Percentiles rank a stretch among this genome's conserved stretches.
Evolutionary conservation across 2,797 vertebrate species (phyloP).

Genomic region (Anisognathus igniventris): DNA sequence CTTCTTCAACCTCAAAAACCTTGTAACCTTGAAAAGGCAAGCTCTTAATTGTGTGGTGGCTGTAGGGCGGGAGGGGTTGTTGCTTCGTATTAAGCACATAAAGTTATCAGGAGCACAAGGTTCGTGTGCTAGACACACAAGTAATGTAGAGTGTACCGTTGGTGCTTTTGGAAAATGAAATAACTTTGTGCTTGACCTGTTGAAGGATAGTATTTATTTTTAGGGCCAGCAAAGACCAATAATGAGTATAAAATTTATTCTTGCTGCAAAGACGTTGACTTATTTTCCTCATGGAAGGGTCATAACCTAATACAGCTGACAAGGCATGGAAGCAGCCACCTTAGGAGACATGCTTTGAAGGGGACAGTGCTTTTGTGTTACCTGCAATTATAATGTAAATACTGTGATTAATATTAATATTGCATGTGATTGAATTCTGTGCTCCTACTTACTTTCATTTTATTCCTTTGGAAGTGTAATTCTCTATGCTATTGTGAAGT

Average conservation of each 20-base stretch:
- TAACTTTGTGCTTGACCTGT: not conserved
- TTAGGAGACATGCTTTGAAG: not conserved
- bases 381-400: not conserved
- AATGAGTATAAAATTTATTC: not conserved
- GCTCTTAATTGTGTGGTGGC: not conserved
- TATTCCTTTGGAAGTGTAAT: not conserved
- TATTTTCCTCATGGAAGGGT: not conserved
- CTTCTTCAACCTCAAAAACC: slow-evolving; percentile 17
- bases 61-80: not conserved
- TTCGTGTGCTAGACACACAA: not conserved
- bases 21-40: not conserved
- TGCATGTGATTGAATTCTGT: not conserved
- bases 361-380: not conserved
- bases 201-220: not conserved
- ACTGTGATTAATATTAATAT: not conserved
- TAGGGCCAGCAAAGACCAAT: not conserved
- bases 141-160: not conserved
- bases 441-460: not conserved
- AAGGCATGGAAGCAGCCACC: not conserved
- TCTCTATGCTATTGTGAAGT: not conserved
- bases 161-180: not conserved
- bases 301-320: not conserved
- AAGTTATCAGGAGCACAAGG: not conserved
- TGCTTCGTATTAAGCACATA: not conserved
- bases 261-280: not conserved